Conservation (phyloP, 2,113 vertebrate genomes). For the Felis chaus region DNA sequence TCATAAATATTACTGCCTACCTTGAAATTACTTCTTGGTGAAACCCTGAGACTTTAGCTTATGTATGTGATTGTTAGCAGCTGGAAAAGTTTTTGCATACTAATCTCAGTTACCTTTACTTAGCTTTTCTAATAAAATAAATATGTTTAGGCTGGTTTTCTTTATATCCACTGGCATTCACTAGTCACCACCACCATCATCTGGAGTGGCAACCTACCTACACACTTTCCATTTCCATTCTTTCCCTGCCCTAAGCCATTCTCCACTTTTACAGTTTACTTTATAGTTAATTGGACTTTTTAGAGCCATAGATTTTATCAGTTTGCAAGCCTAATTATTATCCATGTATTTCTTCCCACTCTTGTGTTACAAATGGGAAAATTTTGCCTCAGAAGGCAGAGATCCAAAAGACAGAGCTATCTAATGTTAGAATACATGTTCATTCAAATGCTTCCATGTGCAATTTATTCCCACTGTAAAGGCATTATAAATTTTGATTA, state of each 20-base stretch:
- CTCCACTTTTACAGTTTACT: neutral
- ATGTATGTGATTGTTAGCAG: neutral
- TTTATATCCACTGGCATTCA: neutral
- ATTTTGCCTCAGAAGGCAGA: neutral
- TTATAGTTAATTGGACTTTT: neutral
- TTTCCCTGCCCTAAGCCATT: neutral
- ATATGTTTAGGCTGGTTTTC: neutral
- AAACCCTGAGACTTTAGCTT: neutral
- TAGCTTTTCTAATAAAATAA: neutral
- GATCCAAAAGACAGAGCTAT: neutral
- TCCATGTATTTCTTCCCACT: neutral
- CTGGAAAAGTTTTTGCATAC: neutral
- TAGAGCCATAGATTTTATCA: neutral
- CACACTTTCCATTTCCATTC: neutral
- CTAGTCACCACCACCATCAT: neutral
- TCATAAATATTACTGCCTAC: neutral
- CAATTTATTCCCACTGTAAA: neutral
- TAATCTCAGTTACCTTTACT: neutral
- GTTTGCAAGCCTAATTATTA: neutral
- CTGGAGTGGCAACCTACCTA: accelerated
- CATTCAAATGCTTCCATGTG: neutral
- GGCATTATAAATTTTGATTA: neutral
- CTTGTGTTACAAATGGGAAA: neutral
- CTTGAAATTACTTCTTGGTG: neutral
- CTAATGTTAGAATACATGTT: neutral